phyloP scores from a whole-genome alignment of 2,113 vertebrate species.

The Felis chaus region DNA sequence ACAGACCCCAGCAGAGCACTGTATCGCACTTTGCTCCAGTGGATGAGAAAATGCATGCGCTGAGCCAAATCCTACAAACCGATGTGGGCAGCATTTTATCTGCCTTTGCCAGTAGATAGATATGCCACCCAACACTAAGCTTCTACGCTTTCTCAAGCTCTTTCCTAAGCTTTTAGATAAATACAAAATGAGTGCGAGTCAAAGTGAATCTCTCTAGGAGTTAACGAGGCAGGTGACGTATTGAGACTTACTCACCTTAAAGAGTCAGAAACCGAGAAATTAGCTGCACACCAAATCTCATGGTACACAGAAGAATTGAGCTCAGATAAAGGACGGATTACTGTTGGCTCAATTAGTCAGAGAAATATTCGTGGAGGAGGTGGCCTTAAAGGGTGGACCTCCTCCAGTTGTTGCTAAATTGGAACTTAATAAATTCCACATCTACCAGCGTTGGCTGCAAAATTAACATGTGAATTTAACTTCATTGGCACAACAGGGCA shows the following conservation, averaged over 20 bases:
- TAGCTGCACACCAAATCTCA: neutral
- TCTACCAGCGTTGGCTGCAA: neutral
- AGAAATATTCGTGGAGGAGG: neutral
- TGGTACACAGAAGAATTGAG: neutral
- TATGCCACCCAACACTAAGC: neutral
- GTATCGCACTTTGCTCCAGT: neutral
- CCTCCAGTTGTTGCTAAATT: neutral
- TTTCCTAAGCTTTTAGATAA: neutral
- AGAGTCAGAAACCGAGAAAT: neutral
- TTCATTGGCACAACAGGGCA: neutral
- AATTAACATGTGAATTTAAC: neutral
- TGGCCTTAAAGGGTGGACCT: neutral
- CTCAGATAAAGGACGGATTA: neutral
- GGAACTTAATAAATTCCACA: neutral
- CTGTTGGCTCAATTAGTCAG: neutral
- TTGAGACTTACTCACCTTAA: neutral
- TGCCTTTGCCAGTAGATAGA: neutral
- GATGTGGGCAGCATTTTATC: neutral
- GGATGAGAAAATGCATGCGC: neutral
- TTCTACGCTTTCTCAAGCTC: neutral
- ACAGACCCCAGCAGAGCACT: no score
- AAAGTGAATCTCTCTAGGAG: neutral
- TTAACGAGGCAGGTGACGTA: neutral
- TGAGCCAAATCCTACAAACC: neutral
- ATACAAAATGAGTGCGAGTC: neutral